Percentiles rank a stretch among this genome's conserved stretches.
phyloP scores from a whole-genome alignment of 1,140 invertebrate genomes.

The Arctopsyche grandis region DNA sequence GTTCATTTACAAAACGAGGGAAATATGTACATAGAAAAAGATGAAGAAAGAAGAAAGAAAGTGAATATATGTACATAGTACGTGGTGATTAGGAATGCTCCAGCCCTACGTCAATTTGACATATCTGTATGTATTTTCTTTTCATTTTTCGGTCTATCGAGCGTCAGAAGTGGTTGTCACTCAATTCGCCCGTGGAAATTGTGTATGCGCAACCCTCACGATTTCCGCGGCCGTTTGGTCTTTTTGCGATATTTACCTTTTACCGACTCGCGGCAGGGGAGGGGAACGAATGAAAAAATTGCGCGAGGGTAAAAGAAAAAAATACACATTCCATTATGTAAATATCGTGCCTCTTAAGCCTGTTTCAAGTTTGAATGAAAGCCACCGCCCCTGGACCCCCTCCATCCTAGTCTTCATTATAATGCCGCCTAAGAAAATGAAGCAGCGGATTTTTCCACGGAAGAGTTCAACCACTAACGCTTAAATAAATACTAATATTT shows the following conservation, averaged over 20 bases:
- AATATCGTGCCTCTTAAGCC: constrained; percentile 22
- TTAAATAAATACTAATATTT: constrained; percentile 19
- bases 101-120: no score
- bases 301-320: not conserved
- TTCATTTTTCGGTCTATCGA: not conserved
- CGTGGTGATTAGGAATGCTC: no score
- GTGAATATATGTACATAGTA: no score
- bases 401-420: not conserved
- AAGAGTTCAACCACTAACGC: constrained; percentile 1
- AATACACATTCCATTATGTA: constrained; percentile 33
- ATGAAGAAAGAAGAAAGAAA: no score
- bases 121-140: no score
- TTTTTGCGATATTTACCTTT: constrained; percentile 5
- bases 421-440: constrained; percentile 2
- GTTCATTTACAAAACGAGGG: no score
- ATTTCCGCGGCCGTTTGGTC: not conserved
- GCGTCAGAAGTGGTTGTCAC: not conserved
- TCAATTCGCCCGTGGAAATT: not conserved
- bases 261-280: not conserved
- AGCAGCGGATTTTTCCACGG: constrained; percentile 5
- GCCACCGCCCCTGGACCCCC: not conserved
- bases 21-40: no score
- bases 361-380: constrained; percentile 26
- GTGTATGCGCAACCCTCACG: not conserved
- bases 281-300: no score